Base-by-base conservation (phyloP, 2,888 invertebrate genomes). In the Tachina grossa region DNA sequence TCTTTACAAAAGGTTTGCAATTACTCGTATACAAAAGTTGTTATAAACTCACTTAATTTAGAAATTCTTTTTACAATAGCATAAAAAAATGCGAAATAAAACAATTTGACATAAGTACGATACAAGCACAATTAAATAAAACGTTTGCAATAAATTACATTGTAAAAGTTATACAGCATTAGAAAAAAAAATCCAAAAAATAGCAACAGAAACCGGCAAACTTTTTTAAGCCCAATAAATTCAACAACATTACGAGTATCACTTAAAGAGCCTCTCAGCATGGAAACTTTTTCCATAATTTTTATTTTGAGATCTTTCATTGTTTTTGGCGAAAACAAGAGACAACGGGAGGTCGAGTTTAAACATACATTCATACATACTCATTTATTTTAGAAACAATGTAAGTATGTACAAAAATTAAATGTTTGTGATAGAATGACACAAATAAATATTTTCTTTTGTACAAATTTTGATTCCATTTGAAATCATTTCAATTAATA, bases 101-200 rank as follows among this genome's bases (percentile, higher is more conserved):
- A 89, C 87, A 84, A 79, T 80, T 85, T 85, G 83, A 83, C 81
- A 87, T 78, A 82, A 55, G 47, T 84, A 84, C 79, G 71, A 84
- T 69, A 84, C 66, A 86, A 86, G 81, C 72, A 87, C 86, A 86
- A 90, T 90, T 90, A 90, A 89, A 85, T 90, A 90, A 89, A 90
- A 89, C 88, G 90, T 88, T 84, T 88, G 87, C 88, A 89, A 90
- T 90, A 90, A 91, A 90, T 90, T 89, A 88, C 87, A 11, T n/a
- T 77, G 39, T 59, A 49, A 11, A 71, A 65, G 66, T 68, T 66
- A 19, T 13, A 74, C 53, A 79, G 71, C 16, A 71, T 39, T 59
- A 57, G 53, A 9, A 66, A 76, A 13, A 69, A n/a, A 68, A 39
- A 79, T 13, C 14, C 65, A 69, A 53, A 79, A 81, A 75, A 78